These are phyloP conservation scores for Stegana nigrithorax DNA, from an alignment of 2,888 invertebrate species.

Conservation along the genomic window DNA sequence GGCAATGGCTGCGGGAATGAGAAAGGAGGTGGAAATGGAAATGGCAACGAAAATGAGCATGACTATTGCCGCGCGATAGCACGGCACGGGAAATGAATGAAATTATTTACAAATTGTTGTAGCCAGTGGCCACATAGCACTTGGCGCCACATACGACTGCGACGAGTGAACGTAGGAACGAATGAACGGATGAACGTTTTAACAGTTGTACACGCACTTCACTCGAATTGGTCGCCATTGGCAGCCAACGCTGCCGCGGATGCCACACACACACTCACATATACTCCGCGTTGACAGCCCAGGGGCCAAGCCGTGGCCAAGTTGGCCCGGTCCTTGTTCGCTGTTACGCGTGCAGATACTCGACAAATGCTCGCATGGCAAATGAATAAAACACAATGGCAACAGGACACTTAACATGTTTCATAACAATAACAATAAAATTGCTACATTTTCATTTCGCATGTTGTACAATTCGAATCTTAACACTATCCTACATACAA, in stretches of 20 bases:
- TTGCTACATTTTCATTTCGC: constrained; percentile 16
- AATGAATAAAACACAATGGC: constrained; percentile 3
- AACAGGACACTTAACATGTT: constrained; percentile 15
- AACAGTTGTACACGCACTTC: constrained; percentile 16
- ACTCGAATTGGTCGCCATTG: background rate
- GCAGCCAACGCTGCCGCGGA: background rate
- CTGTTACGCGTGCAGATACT: too few species aligned
- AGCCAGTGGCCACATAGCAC: background rate
- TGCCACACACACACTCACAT: background rate
- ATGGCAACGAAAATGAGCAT: background rate
- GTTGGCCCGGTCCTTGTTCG: too few species aligned
- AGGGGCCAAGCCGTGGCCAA: too few species aligned
- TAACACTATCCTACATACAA: constrained; percentile 20
- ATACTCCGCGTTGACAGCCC: too few species aligned
- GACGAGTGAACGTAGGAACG: background rate
- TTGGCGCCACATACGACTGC: background rate
- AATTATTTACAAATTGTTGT: constrained; percentile 16
- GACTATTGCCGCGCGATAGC: background rate
- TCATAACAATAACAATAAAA: constrained; percentile 20
- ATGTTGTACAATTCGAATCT: constrained; percentile 17
- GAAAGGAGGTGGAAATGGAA: too few species aligned
- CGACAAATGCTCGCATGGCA: background rate
- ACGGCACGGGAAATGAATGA: background rate
- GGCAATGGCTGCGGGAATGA: background rate
- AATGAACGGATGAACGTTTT: constrained; percentile 2